These are phyloP conservation scores for Deroplatys truncata DNA, from an alignment of 2,888 invertebrate genomes.

Conservation along the genomic window DNA sequence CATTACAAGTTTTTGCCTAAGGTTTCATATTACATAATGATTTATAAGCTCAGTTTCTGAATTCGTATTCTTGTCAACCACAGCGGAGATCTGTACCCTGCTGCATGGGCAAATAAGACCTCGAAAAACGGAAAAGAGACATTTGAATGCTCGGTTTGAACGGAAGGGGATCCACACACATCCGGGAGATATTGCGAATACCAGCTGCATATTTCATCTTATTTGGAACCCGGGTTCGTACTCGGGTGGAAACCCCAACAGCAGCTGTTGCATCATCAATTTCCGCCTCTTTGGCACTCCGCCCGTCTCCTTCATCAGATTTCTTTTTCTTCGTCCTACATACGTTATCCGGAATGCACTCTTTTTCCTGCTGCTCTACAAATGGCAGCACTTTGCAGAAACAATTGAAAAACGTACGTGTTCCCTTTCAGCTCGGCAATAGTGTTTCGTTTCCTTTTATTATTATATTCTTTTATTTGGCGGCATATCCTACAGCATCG, in stretches of 20 bases:
- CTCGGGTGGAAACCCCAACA: background rate
- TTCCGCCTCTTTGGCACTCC: background rate
- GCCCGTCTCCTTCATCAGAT: background rate
- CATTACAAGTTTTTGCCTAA: too few relatives aligned
- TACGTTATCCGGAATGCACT: background rate
- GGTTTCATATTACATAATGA: too few relatives aligned
- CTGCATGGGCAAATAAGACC: background rate
- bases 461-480: background rate
- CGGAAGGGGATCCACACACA: background rate
- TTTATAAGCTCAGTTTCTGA: background rate
- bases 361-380: background rate
- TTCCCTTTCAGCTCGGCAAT: background rate
- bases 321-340: background rate
- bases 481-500: background rate
- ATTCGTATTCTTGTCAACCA: background rate
- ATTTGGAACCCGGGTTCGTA: background rate
- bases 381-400: background rate
- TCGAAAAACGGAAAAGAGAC: background rate
- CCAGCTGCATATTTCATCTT: background rate
- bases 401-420: slow-evolving; percentile 18
- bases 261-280: background rate
- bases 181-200: background rate
- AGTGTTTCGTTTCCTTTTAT: background rate
- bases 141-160: background rate
- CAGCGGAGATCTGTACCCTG: too few relatives aligned